Conservation (phyloP, 2,113 vertebrate species). For the Campylomormyrus tamandua region DNA sequence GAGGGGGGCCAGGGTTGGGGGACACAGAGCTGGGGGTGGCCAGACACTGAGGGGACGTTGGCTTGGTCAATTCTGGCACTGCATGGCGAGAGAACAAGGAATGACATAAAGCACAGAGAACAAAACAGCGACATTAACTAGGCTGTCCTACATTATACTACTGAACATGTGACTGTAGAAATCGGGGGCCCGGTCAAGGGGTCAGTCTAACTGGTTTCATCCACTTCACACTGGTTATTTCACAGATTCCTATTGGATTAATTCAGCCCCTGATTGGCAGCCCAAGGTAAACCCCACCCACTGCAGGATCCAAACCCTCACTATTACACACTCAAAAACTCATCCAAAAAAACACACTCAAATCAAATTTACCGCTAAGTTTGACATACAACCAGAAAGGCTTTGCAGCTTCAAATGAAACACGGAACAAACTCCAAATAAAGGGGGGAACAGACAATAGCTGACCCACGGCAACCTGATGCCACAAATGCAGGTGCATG, state of each 20-base stretch:
- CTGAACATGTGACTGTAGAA: neutral
- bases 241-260: neutral
- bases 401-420: neutral
- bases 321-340: neutral
- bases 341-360: neutral
- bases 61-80: constrained; percentile 99
- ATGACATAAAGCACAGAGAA: constrained; percentile 2
- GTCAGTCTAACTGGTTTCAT: neutral
- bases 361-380: neutral
- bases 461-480: neutral
- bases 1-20: constrained; percentile 95
- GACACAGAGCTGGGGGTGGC: constrained; percentile 79
- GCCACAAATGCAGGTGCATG: neutral
- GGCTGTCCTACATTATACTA: neutral
- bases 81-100: constrained; percentile 29
- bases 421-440: neutral
- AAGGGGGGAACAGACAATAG: neutral
- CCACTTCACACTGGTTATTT: neutral
- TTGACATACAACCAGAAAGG: neutral
- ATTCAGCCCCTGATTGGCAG: neutral
- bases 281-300: neutral
- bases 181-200: neutral
- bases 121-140: neutral
- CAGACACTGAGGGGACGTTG: constrained; percentile 80
- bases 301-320: neutral